Evolutionary conservation across 2,113 vertebrate genomes (phyloP), one percentile per base, ranked within the genome.

Genomic region (Camelus bactrianus): DNA sequence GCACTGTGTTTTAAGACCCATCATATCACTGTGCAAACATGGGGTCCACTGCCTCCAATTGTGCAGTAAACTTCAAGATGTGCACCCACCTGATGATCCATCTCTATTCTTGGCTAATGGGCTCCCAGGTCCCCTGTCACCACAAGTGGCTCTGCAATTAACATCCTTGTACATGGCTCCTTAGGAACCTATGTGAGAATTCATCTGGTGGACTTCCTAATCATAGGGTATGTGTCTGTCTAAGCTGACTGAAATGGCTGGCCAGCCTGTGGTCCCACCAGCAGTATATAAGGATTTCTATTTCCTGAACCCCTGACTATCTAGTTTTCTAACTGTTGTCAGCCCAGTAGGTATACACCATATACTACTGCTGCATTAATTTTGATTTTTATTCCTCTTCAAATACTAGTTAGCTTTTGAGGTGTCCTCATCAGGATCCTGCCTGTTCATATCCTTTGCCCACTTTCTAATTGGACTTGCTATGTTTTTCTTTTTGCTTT

Each of bases 321-420:
- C 38, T 75, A 50, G 17, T 67, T 58, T n/a, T 56, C 67, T 60
- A 69, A 50, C n/a, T 75, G n/a, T 17, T 58, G 35, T 67, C 35
- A 86, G 48, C 26, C 2, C 14, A 19, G 0, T 20, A 83, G 38
- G 60, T 58, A 2, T 28, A 65, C 50, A 70, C 26, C 9, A 42
- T 42, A 42, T 1, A 50, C 3, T 26, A 30, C 7, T 52, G n/a
- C 50, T 28, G 12, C 20, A 86, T 85, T 30, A 48, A 46, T 52
- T 91, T 79, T 50, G 48, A 22, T 70, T 80, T 79, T 79, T 35
- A 72, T 70, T 86, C 64, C 65, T 91, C 20, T 86, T 95, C 64
- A 86, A 77, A 46, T 32, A 62, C 28, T 5, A 17, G 32, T 19
- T 76, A n/a, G 16, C 15, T 86, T 50, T 48, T 46, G 50, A 19